Base-by-base conservation (phyloP, 2,113 vertebrate species). In the Himantopus leucocephalus region DNA sequence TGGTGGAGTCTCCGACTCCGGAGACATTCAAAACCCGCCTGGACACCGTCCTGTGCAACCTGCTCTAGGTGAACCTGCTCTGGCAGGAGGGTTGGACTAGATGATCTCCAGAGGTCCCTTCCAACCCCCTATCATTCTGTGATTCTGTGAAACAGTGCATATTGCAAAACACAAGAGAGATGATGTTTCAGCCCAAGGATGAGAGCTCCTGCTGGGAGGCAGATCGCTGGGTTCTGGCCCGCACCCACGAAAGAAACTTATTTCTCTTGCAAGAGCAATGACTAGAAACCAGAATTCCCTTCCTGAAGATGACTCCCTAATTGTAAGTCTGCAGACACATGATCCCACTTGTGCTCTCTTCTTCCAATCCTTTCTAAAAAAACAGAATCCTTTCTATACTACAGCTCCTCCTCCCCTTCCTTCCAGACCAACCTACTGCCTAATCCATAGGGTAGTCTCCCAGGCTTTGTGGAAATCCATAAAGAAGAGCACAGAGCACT, bases 281-380 rank as follows among this genome's bases (percentile, higher is more conserved):
- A 52, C 86, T 89, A 89, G 91, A 96, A 95, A 92, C 32, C n/a
- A 87, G 72, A 50, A 93, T 56, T 68, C 47, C n/a, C 43, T 68
- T 30, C 56, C 66, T 64, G 66, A 87, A 77, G 50, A 94, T 50
- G 47, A 30, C 32, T 94, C 59, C 27, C 48, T 89, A 90, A 78
- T 20, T 52, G 1, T 34, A 43, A 85, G 12, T n/a, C 53, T 82
- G 73, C 48, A 77, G 41, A 71, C 50, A 32, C 10, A 5, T 50
- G n/a, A 94, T 80, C 41, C 43, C 43, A 48, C 35, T 88, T 62
- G 39, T 15, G 39, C 30, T 67, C 30, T 45, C 63, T 35, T 47
- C 14, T 39, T 48, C 29, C 43, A 92, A 77, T 43, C 47, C 26
- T 27, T 55, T 47, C 30, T 19, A 67, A 81, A 90, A 75, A 35